Base-by-base conservation (phyloP, 2,797 vertebrate genomes). In the Gallirallus australis region DNA sequence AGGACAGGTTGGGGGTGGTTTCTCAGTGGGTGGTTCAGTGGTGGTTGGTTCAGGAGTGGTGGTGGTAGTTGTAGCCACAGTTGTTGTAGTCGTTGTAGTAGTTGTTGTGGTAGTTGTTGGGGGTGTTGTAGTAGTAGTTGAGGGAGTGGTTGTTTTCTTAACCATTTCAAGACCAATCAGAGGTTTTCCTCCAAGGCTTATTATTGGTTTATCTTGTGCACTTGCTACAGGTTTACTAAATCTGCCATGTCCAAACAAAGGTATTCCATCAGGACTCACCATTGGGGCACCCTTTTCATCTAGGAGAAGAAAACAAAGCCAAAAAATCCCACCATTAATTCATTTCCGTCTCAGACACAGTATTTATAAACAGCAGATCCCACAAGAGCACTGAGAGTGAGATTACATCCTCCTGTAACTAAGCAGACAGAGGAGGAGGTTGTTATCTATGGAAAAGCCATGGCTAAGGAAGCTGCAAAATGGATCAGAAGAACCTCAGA, bases 111-210 rank as follows among this genome's bases (percentile, higher is more conserved):
- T 96, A 52, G 97, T 95, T 53, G 94, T 65, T 25, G 85, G 82
- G 2, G 27, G 94, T 18, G 96, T 97, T 37, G 84, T 97, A 7
- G 97, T 98, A 24, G 98, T 98, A 64, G 98, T 98, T 65, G 97
- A 94, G 9, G 98, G 96, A 53, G 97, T 98, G 23, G 98, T 98
- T 50, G 98, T 99, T 69, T 91, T 98, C 94, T 96, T 98, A 90
- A 98, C 90, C 86, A 98, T 98, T 96, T 99, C 98, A 97, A 99
- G 98, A 72, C 99, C 99, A 91, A 99, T 98, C 19, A 99, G 52
- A 45, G 98, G 99, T 94, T 99, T 99, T 54, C 99, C 99, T 97
- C 99, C 99, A 37, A 99, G 98, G 93, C 98, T 99, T 86, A 99
- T 97, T 82, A 99, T 97, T 68, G 98, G 97, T 90, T 99, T 99